Base-by-base conservation (phyloP, 2,113 vertebrate genomes). In the Seriola aureovittata region DNA sequence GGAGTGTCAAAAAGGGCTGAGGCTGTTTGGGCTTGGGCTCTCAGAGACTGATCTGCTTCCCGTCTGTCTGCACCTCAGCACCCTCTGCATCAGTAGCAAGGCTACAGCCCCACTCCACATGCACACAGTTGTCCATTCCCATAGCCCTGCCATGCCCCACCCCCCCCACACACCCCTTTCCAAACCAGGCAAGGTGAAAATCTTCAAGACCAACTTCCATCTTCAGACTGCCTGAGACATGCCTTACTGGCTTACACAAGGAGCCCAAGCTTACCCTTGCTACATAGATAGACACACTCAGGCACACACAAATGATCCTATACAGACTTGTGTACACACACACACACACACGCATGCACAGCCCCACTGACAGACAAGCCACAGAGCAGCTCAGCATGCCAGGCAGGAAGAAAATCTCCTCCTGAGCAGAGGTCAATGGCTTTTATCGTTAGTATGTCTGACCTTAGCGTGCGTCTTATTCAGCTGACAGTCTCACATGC, bases 61-160 rank as follows among this genome's bases (percentile, higher is more conserved):
- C 89, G 82, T 94, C 93, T 92, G 87, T 95, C 93, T 80, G 70
- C 94, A 94, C 92, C 89, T 91, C 86, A 19, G 57, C 69, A 80
- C 78, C 87, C 78, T 80, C 46, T 55, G 76, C 81, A 84, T 88
- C 46, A 72, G 63, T 79, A 29, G 60, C 82, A 84, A 38, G 54
- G 34, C 54, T 70, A 76, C 80, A 77, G 68, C 77, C 82, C 69
- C 57, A 36, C 71, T 25, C 79, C 72, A 19, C 60, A 58, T 34
- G 13, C 72, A 38, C 72, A 21, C 88, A 82, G 79, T 84, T 82
- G 81, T 84, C 82, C 84, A 78, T 70, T 80, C 62, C 71, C 48
- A 81, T 44, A 67, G 40, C 52, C 12, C 16, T 32, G n/a, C 34
- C 62, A 42, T 36, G 0, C 55, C 55, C n/a, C 32, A 64, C 25